Evolutionary conservation across 92 coral and sea anemone species (phyloP), one percentile per base, ranked within the genome.

Genomic region (Montipora capitata): DNA sequence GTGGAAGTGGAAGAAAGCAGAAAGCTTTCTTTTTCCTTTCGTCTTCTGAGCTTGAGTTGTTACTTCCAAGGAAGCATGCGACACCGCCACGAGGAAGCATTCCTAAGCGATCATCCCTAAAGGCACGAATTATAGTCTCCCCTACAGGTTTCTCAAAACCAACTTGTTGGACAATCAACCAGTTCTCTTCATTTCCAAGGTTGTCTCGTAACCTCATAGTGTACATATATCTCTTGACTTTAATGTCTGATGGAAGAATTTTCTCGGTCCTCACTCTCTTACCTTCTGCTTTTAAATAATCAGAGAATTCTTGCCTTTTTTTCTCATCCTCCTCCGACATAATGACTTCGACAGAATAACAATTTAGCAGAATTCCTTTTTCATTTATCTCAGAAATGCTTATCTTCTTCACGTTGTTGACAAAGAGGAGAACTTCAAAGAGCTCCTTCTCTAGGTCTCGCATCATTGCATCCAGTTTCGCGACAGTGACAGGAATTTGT

Each of bases 71-170:
- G 45, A 86, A 77, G 68, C 90, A 84, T 35, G 99, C 99, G 13
- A 93, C 93, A 51, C 99, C 99, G 10, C 98, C 99, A 49, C 98
- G 94, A 48, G 99, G 99, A 5, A 96, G 96, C 69, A 96, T 80
- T 44, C 95, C 93, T n/a, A 94, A 81, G 10, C 88, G 90, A 14
- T 81, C 74, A 7, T 81, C 78, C 45, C 89, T 49, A 39, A 88
- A 78, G 12, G 97, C 95, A 62, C 48, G 41, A 3, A 80, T 64
- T 13, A 93, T 76, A 11, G 68, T 56, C 5, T 80, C 40, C 14
- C 51, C 49, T 6, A 67, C 65, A 1, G 15, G 3, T 45, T 52
- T 63, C 84, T 95, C 93, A 72, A 93, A 90, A 15, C 99, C 99
- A 82, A 88, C 67, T 70, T 88, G 85, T 64, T 96, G 96, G 54